phyloP scores from a whole-genome alignment of 2,113 vertebrate genomes.

The Grantiella picta region DNA sequence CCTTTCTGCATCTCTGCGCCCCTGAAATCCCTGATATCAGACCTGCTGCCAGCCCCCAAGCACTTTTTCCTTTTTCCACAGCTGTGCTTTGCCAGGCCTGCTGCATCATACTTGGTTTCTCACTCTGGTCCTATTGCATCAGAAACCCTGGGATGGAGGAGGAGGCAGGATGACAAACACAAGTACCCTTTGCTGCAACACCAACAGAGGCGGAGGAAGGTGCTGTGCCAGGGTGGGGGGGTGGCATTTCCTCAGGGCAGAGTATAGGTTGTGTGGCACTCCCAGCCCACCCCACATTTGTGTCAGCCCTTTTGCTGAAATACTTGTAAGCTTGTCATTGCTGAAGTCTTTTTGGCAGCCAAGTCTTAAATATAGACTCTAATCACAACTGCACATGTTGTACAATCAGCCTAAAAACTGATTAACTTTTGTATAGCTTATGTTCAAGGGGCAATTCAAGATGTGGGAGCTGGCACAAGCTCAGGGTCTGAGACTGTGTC shows the following conservation, averaged over 20 bases:
- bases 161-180: not conserved
- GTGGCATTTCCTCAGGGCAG: not conserved
- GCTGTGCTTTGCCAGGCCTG: not conserved
- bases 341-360: conserved; percentile 28
- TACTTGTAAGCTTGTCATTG: not conserved
- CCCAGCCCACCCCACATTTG: not conserved
- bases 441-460: conserved; percentile 41
- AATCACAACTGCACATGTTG: conserved; percentile 42
- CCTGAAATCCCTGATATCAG: not conserved
- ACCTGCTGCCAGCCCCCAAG: not conserved
- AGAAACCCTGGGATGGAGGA: not conserved
- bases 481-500: not conserved
- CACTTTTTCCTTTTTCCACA: not conserved
- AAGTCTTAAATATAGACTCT: conserved; percentile 38
- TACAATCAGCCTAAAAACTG: conserved; percentile 21
- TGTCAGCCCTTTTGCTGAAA: not conserved
- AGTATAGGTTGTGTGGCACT: not conserved
- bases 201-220: not conserved
- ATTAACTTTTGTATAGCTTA: conserved; percentile 52
- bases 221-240: not conserved
- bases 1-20: not conserved
- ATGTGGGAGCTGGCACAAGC: not conserved
- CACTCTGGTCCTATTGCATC: not conserved
- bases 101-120: not conserved
- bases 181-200: not conserved